Evolutionary conservation across 1,140 invertebrate genomes (phyloP).

Genomic region (Lepeophtheirus salmonis): DNA sequence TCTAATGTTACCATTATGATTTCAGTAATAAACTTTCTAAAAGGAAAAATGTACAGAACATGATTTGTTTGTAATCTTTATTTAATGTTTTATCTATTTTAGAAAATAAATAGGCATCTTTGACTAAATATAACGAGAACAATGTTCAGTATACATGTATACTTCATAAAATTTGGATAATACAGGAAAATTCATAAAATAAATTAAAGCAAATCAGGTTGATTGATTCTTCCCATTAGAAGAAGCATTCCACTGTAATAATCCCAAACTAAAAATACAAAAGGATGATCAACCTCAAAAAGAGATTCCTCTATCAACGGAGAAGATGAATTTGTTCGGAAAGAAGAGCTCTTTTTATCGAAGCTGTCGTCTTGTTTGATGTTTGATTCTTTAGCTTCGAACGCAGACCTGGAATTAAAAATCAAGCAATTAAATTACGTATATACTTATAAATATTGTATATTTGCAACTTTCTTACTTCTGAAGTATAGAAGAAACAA

Average conservation of each 20-base stretch:
- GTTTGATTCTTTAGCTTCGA: neutral
- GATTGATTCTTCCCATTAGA: constrained; percentile 27
- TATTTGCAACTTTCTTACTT: neutral
- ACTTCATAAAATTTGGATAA: too few species aligned
- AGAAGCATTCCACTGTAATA: constrained; percentile 27
- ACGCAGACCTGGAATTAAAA: neutral
- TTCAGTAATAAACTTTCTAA: too few species aligned
- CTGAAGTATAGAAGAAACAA: neutral
- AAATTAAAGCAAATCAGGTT: constrained; percentile 22
- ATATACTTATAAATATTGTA: neutral
- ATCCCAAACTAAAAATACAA: constrained; percentile 31
- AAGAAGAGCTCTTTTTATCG: neutral
- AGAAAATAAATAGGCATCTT: neutral
- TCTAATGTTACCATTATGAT: too few species aligned
- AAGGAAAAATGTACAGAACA: too few species aligned
- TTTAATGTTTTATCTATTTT: neutral
- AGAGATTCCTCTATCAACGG: constrained; percentile 24
- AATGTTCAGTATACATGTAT: neutral
- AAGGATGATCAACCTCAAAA: constrained; percentile 30
- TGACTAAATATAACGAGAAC: neutral
- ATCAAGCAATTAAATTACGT: neutral
- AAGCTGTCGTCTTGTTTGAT: too few species aligned
- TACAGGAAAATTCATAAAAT: too few species aligned
- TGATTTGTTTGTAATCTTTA: too few species aligned
- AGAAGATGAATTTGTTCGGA: constrained; percentile 23